Percentiles rank a stretch among this genome's conserved stretches.
Evolutionary conservation across 2,888 invertebrate genomes (phyloP).

Genomic region (Fabriciana adippe): DNA sequence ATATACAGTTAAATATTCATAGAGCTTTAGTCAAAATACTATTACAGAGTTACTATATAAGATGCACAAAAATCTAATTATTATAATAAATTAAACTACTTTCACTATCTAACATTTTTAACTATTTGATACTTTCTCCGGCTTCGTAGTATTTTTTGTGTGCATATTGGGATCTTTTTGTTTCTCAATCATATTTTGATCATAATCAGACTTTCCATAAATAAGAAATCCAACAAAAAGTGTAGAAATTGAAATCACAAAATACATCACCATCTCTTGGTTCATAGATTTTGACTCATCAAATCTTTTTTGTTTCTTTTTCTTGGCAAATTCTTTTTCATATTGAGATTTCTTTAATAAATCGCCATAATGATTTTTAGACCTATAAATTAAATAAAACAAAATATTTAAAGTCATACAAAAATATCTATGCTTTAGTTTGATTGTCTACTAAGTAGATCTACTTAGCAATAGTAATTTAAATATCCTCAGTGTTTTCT

Average conservation of each 20-base stretch:
- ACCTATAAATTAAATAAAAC: conserved; percentile 55
- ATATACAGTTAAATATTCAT: conserved; percentile 48
- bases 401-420: background rate
- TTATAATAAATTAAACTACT: background rate
- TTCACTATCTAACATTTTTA: background rate
- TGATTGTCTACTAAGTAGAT: background rate
- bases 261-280: conserved; percentile 58
- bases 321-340: conserved; percentile 54
- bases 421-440: background rate
- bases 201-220: conserved; percentile 60
- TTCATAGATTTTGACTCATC: conserved; percentile 40
- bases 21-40: conserved; percentile 4
- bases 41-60: background rate
- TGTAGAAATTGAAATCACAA: conserved; percentile 49
- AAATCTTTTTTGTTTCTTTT: conserved; percentile 43
- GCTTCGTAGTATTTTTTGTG: conserved; percentile 1
- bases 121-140: conserved; percentile 13
- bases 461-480: no score
- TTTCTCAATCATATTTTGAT: conserved; percentile 44
- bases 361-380: conserved; percentile 77
- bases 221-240: conserved; percentile 52
- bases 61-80: conserved; percentile 4
- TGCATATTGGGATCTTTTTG: conserved; percentile 23
- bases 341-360: conserved; percentile 58
- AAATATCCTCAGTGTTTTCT: no score